Conservation (phyloP, 1,140 invertebrate species). For the Pinna nobilis region DNA sequence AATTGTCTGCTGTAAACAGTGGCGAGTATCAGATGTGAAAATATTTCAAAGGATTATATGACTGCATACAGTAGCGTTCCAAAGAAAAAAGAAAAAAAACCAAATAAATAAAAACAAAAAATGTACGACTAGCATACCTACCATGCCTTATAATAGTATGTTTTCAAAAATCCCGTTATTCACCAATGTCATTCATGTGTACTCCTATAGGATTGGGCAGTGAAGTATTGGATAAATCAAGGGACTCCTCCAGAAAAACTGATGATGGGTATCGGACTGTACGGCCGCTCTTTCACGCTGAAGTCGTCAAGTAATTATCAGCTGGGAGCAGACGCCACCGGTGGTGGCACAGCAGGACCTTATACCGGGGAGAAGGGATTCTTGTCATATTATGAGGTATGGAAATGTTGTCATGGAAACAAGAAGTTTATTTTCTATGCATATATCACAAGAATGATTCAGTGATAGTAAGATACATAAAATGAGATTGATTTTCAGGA, state of each 20-base stretch:
- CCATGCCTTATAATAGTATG: too few relatives aligned
- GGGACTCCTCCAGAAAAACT: slow-evolving; percentile 97
- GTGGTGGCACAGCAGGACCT: slow-evolving; percentile 67
- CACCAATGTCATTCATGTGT: too few relatives aligned
- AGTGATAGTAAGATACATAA: background rate
- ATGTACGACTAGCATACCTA: too few relatives aligned
- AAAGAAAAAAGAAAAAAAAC: too few relatives aligned
- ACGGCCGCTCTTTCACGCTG: slow-evolving; percentile 56
- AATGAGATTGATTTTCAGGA: background rate
- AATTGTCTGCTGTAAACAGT: too few relatives aligned
- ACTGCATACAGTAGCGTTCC: too few relatives aligned
- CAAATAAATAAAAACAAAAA: too few relatives aligned
- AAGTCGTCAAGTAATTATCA: background rate
- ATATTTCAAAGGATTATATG: too few relatives aligned
- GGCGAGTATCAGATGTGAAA: too few relatives aligned
- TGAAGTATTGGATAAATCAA: slow-evolving; percentile 54
- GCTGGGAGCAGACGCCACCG: slow-evolving; percentile 38
- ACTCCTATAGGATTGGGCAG: slow-evolving; percentile 53
- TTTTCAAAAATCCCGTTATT: too few relatives aligned
- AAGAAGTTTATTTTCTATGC: background rate
- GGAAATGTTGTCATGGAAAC: slow-evolving; percentile 73
- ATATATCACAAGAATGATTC: background rate
- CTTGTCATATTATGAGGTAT: slow-evolving; percentile 68
- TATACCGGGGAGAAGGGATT: slow-evolving; percentile 78
- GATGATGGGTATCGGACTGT: slow-evolving; percentile 91